Conservation (phyloP, 2,113 vertebrate genomes). For the Ochotona princeps region DNA sequence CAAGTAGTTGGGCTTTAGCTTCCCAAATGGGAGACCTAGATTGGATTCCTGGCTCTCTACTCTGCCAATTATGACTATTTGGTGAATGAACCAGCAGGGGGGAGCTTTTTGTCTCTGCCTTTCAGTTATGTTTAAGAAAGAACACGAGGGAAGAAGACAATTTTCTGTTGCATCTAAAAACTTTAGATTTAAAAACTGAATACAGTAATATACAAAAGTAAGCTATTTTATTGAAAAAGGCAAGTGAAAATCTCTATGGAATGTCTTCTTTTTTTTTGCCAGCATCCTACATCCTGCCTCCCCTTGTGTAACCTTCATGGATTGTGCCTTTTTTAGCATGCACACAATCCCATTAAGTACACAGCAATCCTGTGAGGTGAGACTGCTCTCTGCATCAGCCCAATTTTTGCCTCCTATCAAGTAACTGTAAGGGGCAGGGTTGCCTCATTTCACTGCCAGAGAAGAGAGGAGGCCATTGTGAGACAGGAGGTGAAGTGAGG, state of each 20-base stretch:
- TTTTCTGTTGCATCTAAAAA: background rate
- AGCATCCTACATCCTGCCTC: fast-evolving
- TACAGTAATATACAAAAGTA: background rate
- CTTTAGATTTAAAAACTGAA: background rate
- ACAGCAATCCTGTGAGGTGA: too few species aligned
- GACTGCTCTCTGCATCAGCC: background rate
- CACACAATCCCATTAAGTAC: background rate
- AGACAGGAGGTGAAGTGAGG: fast-evolving
- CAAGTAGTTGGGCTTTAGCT: too few species aligned
- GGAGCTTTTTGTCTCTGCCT: too few species aligned
- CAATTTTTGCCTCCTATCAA: too few species aligned
- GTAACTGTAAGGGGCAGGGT: background rate
- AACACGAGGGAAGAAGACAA: background rate
- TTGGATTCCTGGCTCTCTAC: too few species aligned
- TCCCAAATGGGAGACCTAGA: too few species aligned
- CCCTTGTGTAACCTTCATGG: background rate
- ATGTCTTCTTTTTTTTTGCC: background rate
- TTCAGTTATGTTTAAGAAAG: too few species aligned
- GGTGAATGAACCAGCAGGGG: too few species aligned
- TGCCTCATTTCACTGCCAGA: too few species aligned
- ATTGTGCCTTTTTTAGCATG: background rate
- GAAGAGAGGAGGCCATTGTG: background rate
- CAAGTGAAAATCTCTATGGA: background rate
- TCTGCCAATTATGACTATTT: too few species aligned
- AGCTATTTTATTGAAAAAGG: background rate